Percentiles rank a stretch among this genome's conserved stretches.
These are phyloP conservation scores for Parnassius orleans DNA, from an alignment of 2,888 invertebrate genomes.

Conservation along the genomic window DNA sequence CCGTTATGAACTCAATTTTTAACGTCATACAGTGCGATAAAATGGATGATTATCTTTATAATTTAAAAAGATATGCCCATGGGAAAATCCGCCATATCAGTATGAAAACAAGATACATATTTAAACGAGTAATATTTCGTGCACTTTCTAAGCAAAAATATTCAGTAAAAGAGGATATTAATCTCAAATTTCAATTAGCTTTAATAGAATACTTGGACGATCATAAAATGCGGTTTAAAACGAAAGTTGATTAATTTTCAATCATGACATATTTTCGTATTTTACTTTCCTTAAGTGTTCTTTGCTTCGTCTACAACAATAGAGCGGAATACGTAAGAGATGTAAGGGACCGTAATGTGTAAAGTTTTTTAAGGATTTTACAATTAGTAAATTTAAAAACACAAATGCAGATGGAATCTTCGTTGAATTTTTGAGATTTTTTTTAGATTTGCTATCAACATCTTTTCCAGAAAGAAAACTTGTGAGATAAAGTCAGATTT, in stretches of 20 bases:
- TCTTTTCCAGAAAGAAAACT: constrained; percentile 43
- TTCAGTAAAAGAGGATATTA: constrained; percentile 37
- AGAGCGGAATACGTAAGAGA: neutral
- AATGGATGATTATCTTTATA: constrained; percentile 56
- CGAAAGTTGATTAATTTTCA: constrained; percentile 31
- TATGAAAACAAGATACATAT: constrained; percentile 43
- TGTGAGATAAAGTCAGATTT: constrained; percentile 39
- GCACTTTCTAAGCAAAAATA: constrained; percentile 40
- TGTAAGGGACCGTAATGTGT: neutral
- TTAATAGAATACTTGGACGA: constrained; percentile 46
- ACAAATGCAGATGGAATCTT: constrained; percentile 45
- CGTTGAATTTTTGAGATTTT: constrained; percentile 46
- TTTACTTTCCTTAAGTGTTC: neutral
- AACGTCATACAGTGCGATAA: constrained; percentile 37
- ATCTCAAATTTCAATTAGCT: constrained; percentile 48
- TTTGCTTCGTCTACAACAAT: neutral
- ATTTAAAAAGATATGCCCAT: constrained; percentile 48
- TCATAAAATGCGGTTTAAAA: constrained; percentile 22
- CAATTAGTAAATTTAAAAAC: neutral
- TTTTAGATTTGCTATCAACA: constrained; percentile 40
- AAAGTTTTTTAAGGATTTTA: neutral
- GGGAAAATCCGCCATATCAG: constrained; percentile 39
- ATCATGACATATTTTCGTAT: constrained; percentile 2
- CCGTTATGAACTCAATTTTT: constrained; percentile 50
- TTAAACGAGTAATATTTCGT: constrained; percentile 44